Percentiles rank a stretch among this genome's conserved stretches.
Conservation (phyloP, 2,888 invertebrate genomes). For the Choristoneura rosaceana region DNA sequence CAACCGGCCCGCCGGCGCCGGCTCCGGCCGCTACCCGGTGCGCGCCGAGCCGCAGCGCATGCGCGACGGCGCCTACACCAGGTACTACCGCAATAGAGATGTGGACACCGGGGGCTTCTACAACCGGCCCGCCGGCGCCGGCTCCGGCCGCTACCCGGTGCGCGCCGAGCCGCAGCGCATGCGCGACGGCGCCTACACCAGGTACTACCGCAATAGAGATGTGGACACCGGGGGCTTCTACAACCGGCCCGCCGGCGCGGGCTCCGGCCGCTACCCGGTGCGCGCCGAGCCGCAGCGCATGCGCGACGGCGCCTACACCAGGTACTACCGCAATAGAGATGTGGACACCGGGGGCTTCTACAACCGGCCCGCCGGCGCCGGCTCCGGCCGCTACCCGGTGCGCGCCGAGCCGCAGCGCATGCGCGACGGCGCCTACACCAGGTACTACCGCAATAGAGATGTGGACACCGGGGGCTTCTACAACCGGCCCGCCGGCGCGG, state of each 20-base stretch:
- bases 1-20: conserved; percentile 65
- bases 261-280: conserved; percentile 62
- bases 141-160: too few relatives aligned
- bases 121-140: too few relatives aligned
- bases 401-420: conserved; percentile 50
- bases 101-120: too few relatives aligned
- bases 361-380: conserved; percentile 65
- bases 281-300: conserved; percentile 50
- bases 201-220: too few relatives aligned
- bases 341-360: conserved; percentile 73
- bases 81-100: background rate
- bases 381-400: conserved; percentile 62
- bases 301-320: background rate
- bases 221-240: conserved; percentile 73
- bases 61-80: background rate
- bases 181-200: too few relatives aligned
- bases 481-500: too few relatives aligned
- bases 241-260: conserved; percentile 65
- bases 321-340: background rate
- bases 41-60: conserved; percentile 50
- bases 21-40: conserved; percentile 62
- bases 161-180: too few relatives aligned
- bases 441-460: background rate
- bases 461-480: too few relatives aligned
- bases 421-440: background rate